Percentiles rank a stretch among this genome's conserved stretches.
Evolutionary conservation across 2,797 vertebrate genomes (phyloP).

Genomic region (Glossophaga mutica): DNA sequence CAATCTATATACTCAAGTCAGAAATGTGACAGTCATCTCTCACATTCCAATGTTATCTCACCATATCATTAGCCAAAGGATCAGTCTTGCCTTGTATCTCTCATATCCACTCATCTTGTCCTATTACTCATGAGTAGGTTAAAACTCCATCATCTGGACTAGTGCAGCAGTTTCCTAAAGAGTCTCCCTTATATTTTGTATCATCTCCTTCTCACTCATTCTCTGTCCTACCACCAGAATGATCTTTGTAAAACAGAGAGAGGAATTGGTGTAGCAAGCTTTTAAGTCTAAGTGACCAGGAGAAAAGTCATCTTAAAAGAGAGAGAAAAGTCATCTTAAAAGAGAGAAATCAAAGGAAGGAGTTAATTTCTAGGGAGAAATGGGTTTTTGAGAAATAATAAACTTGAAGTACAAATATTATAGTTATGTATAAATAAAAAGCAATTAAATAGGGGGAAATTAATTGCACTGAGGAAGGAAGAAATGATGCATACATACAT

Average conservation of each 20-base stretch:
- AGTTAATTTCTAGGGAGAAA: background rate
- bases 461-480: background rate
- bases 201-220: background rate
- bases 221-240: background rate
- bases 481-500: background rate
- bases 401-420: background rate
- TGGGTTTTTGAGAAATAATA: background rate
- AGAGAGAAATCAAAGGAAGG: conserved; percentile 9
- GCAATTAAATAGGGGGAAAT: background rate
- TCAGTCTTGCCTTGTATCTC: background rate
- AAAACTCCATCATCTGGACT: background rate
- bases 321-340: background rate
- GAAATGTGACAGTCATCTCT: background rate
- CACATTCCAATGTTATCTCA: background rate
- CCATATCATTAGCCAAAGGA: background rate
- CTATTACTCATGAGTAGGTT: background rate
- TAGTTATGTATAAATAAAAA: background rate
- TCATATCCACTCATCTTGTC: background rate
- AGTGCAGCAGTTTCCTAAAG: background rate
- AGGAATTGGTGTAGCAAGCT: background rate
- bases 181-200: background rate
- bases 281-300: background rate
- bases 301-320: background rate
- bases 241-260: conserved; percentile 11
- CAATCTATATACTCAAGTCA: background rate